phyloP scores from a whole-genome alignment of 2,888 invertebrate genomes.

The Hemaris fuciformis region DNA sequence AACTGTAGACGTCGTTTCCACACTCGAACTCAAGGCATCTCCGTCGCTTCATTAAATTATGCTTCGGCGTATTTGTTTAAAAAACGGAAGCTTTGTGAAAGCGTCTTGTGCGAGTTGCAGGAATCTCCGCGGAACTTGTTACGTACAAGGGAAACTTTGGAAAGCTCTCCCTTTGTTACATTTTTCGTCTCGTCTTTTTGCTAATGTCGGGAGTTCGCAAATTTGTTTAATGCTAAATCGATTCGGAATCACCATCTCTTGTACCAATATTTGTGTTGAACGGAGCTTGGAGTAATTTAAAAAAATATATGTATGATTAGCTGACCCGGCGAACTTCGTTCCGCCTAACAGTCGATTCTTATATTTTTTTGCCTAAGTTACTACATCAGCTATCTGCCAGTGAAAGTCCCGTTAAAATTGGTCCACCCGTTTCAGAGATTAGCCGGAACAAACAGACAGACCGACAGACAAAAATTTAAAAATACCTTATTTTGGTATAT shows the following conservation, averaged over 20 bases:
- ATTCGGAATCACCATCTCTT: background rate
- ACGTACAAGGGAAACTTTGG: background rate
- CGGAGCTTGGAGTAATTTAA: background rate
- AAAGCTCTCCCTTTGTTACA: background rate
- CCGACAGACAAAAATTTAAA: too few relatives aligned
- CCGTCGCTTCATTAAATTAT: background rate
- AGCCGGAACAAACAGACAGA: too few relatives aligned
- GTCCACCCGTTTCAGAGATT: too few relatives aligned
- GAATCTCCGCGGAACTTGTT: conserved; percentile 4
- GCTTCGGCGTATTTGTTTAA: background rate
- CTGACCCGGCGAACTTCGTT: too few relatives aligned
- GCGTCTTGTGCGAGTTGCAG: background rate
- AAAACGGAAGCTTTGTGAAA: conserved; percentile 5
- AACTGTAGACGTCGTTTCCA: background rate
- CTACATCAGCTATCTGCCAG: too few relatives aligned
- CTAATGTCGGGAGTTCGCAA: background rate
- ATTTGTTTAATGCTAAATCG: conserved; percentile 1
- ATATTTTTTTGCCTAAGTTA: too few relatives aligned
- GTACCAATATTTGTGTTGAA: background rate
- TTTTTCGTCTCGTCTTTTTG: conserved; percentile 5
- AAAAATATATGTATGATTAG: too few relatives aligned
- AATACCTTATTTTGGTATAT: too few relatives aligned
- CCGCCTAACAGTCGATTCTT: too few relatives aligned
- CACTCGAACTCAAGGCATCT: background rate
- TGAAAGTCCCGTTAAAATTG: too few relatives aligned